A percentile compares a stretch with the other conserved stretches of the same genome.
phyloP scores from a whole-genome alignment of 2,888 invertebrate species.

The Celastrina argiolus region DNA sequence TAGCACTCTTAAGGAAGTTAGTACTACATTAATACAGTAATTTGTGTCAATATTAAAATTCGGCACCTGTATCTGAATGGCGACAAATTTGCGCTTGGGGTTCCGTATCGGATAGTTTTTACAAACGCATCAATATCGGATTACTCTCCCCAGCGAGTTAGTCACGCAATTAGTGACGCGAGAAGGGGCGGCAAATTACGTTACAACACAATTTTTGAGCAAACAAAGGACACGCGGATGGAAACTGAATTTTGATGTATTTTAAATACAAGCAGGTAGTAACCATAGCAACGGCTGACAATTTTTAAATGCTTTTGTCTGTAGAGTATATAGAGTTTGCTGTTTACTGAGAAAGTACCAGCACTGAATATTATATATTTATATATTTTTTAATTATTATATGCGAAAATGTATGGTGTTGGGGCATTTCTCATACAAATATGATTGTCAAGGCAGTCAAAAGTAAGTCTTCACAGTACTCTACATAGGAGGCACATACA shows the following conservation, averaged over 20 bases:
- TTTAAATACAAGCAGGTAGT: not conserved
- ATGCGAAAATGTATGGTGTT: too few relatives aligned
- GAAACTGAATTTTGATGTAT: not conserved
- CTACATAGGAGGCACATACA: too few relatives aligned
- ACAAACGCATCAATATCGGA: constrained; percentile 75
- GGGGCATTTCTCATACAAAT: too few relatives aligned
- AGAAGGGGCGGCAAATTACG: constrained; percentile 15
- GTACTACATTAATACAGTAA: not conserved
- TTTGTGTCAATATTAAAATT: not conserved
- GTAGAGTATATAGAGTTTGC: too few relatives aligned
- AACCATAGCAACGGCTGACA: not conserved
- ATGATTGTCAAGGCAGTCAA: too few relatives aligned
- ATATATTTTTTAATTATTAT: too few relatives aligned
- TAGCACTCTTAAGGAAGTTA: too few relatives aligned
- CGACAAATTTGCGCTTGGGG: constrained; percentile 35
- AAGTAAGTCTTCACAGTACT: too few relatives aligned
- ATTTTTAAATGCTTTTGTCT: too few relatives aligned
- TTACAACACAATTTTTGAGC: constrained; percentile 19
- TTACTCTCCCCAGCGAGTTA: constrained; percentile 70
- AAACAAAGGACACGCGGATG: constrained; percentile 8
- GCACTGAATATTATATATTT: too few relatives aligned
- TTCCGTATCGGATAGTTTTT: constrained; percentile 71
- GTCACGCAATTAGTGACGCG: constrained; percentile 71
- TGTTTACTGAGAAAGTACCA: too few relatives aligned
- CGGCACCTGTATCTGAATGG: constrained; percentile 34